Percentiles rank a stretch among this genome's conserved stretches.
These are phyloP conservation scores for Anguilla japonica DNA, from an alignment of 2,113 vertebrate species.

Conservation along the genomic window DNA sequence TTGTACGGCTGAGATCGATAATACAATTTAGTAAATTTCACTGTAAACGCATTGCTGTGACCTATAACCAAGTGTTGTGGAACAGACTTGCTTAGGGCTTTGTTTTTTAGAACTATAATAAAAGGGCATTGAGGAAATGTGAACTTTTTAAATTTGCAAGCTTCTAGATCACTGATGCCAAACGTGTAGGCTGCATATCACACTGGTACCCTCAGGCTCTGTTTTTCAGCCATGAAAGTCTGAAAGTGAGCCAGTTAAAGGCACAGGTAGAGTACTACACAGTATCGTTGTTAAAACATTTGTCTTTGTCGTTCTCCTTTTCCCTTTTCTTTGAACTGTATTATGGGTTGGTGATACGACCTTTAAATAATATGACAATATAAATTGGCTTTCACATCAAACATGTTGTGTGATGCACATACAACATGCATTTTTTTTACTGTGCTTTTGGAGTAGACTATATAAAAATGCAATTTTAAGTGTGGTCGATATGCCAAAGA, in stretches of 20 bases:
- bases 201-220: constrained; percentile 58
- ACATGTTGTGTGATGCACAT: no score
- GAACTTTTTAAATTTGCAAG: constrained; percentile 72
- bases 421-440: no score
- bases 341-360: not conserved
- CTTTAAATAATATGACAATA: no score
- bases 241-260: constrained; percentile 8
- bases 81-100: constrained; percentile 65
- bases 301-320: constrained; percentile 6
- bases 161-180: constrained; percentile 66
- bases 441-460: no score
- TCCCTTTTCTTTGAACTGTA: not conserved
- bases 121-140: constrained; percentile 67
- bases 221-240: constrained; percentile 14
- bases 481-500: no score
- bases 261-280: constrained; percentile 1
- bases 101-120: constrained; percentile 67
- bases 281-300: not conserved
- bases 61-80: constrained; percentile 68
- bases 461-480: no score
- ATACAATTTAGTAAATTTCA: constrained; percentile 70
- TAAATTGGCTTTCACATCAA: no score
- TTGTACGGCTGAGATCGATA: constrained; percentile 74
- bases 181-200: constrained; percentile 66
- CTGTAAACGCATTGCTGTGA: constrained; percentile 71